Evolutionary conservation across 53 echinoderm and acorn worm genomes (phyloP), one percentile per base, ranked within the genome.

Genomic region (Stichopus horrens): DNA sequence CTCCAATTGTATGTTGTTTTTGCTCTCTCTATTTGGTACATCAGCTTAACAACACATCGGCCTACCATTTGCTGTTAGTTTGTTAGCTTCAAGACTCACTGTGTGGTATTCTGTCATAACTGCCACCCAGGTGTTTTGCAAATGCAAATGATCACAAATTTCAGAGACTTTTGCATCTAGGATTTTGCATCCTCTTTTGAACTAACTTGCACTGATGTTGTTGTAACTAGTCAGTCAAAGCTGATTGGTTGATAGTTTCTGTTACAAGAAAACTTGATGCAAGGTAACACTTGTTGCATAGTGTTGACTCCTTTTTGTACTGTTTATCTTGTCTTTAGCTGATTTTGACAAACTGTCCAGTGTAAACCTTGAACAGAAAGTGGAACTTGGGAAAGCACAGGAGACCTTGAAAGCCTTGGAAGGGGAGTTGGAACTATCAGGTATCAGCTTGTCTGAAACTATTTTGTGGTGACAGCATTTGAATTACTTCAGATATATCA

Each of bases 361-460:
- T 65, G 83, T 87, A n/a, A 95, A 94, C 56, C 91, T 93, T 9
- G 95, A 96, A 75, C 95, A 97, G 83, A 91, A 87, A 21, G 96
- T 94, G 21, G 95, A 95, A 73, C 23, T 92, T 11, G 89, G 90
- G 13, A 94, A 93, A 83, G 63, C 93, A 22, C 88, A 92, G 75
- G 95, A 94, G 53, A 88, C 93, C 19, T 7, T 92, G 7, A 89
- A 91, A 83, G 90, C 90, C 8, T 20, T 97, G 74, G 90, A 95
- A 74, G 86, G 91, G 83, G 97, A 97, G n/a, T 65, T 94, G 21
- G 86, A 82, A 56, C 78, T 97, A 71, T 90, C 97, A 93, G 95
- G 97, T 97, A 77, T 77, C 2, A 37, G 2, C 37, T 37, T 37
- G 37, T 37, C 37, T 37, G 37, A 37, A 37, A 37, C 37, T 37